Conservation (phyloP, 2,888 invertebrate genomes). For the Lydus trimaculatus region DNA sequence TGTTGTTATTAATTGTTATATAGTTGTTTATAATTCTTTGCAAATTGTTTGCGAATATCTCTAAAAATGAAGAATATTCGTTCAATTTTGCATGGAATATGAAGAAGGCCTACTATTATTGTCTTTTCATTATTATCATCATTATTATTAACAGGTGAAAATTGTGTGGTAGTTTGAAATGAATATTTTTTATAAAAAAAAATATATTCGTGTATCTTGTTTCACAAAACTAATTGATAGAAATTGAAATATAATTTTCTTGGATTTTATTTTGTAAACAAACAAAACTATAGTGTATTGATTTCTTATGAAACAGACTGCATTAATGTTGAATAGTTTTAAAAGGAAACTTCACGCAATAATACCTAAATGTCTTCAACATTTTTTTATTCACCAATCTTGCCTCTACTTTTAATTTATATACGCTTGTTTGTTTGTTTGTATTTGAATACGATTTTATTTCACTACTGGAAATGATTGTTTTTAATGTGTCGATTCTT, state of each 20-base stretch:
- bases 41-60: slow-evolving; percentile 29
- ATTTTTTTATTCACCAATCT: slow-evolving; percentile 3
- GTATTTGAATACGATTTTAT: background rate
- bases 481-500: background rate
- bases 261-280: background rate
- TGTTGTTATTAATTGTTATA: slow-evolving; percentile 47
- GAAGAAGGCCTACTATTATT: slow-evolving; percentile 53
- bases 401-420: slow-evolving; percentile 10
- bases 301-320: background rate
- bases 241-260: background rate
- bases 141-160: background rate
- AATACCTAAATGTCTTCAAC: slow-evolving; percentile 4
- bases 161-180: slow-evolving; percentile 39
- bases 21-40: slow-evolving; percentile 35
- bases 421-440: background rate
- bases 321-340: slow-evolving; percentile 1
- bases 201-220: background rate
- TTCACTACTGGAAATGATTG: background rate
- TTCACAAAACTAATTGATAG: background rate
- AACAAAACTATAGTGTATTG: background rate
- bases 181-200: slow-evolving; percentile 7
- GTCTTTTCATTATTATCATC: slow-evolving; percentile 46
- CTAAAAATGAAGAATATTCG: slow-evolving; percentile 8
- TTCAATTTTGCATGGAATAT: slow-evolving; percentile 30
- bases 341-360: background rate